These are phyloP conservation scores for Amyelois transitella DNA, from an alignment of 1,140 invertebrate species.

Conservation along the genomic window DNA sequence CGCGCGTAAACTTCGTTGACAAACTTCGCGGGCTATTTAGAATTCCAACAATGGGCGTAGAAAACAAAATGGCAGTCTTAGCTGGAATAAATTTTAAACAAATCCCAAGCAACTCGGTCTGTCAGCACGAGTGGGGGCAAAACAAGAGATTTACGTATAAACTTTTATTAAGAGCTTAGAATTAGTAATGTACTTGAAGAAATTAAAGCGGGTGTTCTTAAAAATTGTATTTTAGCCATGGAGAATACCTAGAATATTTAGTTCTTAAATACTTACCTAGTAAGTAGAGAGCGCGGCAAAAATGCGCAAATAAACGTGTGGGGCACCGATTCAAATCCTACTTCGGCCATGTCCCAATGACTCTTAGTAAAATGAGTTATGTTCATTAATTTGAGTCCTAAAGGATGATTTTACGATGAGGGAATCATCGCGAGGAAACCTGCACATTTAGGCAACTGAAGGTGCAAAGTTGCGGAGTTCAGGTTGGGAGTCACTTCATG, in stretches of 20 bases:
- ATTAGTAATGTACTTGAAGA: conserved; percentile 21
- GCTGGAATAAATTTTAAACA: conserved; percentile 58
- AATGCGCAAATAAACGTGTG: too few species aligned
- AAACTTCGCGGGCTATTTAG: conserved; percentile 34
- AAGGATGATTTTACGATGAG: too few species aligned
- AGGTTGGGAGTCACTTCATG: too few species aligned
- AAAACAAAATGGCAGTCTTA: conserved; percentile 41
- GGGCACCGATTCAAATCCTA: too few species aligned
- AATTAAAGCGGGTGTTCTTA: not conserved
- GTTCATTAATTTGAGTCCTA: not conserved
- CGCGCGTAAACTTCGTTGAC: conserved; percentile 14
- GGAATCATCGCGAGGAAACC: too few species aligned
- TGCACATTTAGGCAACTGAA: too few species aligned
- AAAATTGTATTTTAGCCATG: not conserved
- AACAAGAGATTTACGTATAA: conserved; percentile 48
- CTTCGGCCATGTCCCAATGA: too few species aligned
- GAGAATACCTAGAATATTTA: not conserved
- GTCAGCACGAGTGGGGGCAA: conserved; percentile 40
- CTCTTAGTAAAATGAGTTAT: not conserved
- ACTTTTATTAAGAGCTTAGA: conserved; percentile 35
- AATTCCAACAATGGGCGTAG: conserved; percentile 57
- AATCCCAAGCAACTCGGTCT: conserved; percentile 45
- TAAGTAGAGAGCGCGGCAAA: too few species aligned
- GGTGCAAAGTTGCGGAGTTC: too few species aligned
- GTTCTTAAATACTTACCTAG: too few species aligned